Evolutionary conservation across 2,797 vertebrate genomes (phyloP), one percentile per base, ranked within the genome.

Genomic region (Clarias platycephalus): DNA sequence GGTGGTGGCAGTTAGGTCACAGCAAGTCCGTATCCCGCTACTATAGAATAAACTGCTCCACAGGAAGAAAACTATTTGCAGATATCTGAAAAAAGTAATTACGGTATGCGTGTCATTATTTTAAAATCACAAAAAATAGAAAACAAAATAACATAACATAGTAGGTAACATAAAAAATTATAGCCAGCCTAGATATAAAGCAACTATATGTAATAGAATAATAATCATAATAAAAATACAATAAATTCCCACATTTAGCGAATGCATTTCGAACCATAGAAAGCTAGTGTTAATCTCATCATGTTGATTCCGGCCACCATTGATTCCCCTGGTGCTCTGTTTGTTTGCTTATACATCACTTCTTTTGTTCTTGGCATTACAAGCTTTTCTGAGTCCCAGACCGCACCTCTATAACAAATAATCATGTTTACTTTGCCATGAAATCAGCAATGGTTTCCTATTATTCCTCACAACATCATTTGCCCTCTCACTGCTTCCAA

Each of bases 401-500:
- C 58, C 57, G 34, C 58, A 86, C 81, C 85, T 87, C 84, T 60
- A 64, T 67, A 72, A 87, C 88, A 75, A 24, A 89, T 87, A 88
- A 89, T 88, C 86, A 86, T 89, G 88, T 91, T 92, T 92, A 90
- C 90, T 90, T 90, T 89, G 84, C 84, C 91, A 88, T 90, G 89
- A 93, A 93, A 93, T 92, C 90, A 92, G 88, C 87, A 89, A 91
- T 89, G 87, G 89, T 63, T 91, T 87, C 79, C 55, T 72, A 87
- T 93, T 91, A 89, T 82, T 87, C 87, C 88, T 62, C 84, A 90
- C 85, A 76, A 87, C 85, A 91, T 92, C 90, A 91, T 94, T 93
- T 92, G 90, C 88, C 89, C 92, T 88, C 88, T 93, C 90, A 91
- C 87, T 90, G 91, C 88, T 84, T 90, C 88, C 86, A 89, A 87